Base-by-base conservation (phyloP, 2,888 invertebrate genomes). In the Arctia plantaginis region DNA sequence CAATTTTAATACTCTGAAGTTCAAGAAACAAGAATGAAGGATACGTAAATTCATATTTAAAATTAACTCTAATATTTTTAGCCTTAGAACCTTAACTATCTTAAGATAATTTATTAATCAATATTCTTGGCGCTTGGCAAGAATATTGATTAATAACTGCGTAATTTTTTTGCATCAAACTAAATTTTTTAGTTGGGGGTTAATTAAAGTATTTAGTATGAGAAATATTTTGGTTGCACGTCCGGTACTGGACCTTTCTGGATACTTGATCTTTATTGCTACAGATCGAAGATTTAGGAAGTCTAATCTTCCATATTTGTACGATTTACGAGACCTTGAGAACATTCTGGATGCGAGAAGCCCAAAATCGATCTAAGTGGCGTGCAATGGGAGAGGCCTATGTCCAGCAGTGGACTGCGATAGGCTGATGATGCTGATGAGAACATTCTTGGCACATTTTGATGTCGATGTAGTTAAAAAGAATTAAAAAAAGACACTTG, bases 221-320 rank as follows among this genome's bases (percentile, higher is more conserved):
- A 23, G 3, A 55, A 55, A 12, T 23, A 3, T 51, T 47, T 51
- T 51, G 23, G 12, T 1, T 2, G 12, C 55, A n/a, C 86, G 84
- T 69, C 92, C 91, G 0, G 66, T 90, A 0, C 62, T 83, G 10
- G 93, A 93, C 66, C 81, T 93, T n/a, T n/a, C n/a, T n/a, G n/a
- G 3, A 7, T 92, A 86, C 66, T 90, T 92, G 66, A 86, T 92
- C 23, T 87, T 87, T 59, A 74, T 74, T 4, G 78, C 86, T 15
- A 90, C 91, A 0, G 91, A 92, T 71, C 82, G 83, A 27, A 64
- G 88, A 15, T 90, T 93, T 47, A 85, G 93, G 23, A 83, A 75
- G n/a, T 69, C 81, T 0, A 88, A 93, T 69, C 55, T 91, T 55
- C 69, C 80, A 3, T 33, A 88, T 33, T 77, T 93, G 0, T 91